Percentiles rank a stretch among this genome's conserved stretches.
These are phyloP conservation scores for Lemur catta DNA, from an alignment of 2,797 vertebrate genomes.

Conservation along the genomic window DNA sequence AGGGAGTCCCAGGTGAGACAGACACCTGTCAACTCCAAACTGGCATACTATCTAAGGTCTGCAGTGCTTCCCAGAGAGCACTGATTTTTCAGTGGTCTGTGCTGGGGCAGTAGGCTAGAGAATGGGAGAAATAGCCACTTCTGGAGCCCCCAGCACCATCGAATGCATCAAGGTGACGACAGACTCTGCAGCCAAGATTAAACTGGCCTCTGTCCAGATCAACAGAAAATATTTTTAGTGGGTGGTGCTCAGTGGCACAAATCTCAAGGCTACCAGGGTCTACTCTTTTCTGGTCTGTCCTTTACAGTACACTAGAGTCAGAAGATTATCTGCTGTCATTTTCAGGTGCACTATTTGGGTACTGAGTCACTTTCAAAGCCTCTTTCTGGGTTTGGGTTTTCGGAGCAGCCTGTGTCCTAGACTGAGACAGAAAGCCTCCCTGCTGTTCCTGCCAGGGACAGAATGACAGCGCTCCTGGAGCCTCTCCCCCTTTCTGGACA, in stretches of 20 bases:
- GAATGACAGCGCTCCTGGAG: not conserved
- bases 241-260: not conserved
- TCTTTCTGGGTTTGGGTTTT: conserved; percentile 54
- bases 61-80: not conserved
- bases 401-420: conserved; percentile 20
- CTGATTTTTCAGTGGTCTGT: not conserved
- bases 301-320: not conserved
- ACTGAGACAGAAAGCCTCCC: not conserved
- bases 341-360: conserved; percentile 25
- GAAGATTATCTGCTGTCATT: not conserved
- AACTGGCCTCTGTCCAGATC: not conserved
- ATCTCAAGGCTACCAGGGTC: not conserved
- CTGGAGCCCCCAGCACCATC: not conserved
- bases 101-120: not conserved
- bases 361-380: conserved; percentile 53
- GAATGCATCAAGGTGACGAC: not conserved
- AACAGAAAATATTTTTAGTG: not conserved
- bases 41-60: not conserved
- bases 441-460: not conserved
- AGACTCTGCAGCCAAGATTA: not conserved
- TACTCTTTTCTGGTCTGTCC: not conserved
- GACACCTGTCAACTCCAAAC: not conserved
- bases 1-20: not conserved
- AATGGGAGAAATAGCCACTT: not conserved
- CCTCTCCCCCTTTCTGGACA: not conserved